Base-by-base conservation (phyloP, 1,140 invertebrate genomes). In the Drosophila ananassae region DNA sequence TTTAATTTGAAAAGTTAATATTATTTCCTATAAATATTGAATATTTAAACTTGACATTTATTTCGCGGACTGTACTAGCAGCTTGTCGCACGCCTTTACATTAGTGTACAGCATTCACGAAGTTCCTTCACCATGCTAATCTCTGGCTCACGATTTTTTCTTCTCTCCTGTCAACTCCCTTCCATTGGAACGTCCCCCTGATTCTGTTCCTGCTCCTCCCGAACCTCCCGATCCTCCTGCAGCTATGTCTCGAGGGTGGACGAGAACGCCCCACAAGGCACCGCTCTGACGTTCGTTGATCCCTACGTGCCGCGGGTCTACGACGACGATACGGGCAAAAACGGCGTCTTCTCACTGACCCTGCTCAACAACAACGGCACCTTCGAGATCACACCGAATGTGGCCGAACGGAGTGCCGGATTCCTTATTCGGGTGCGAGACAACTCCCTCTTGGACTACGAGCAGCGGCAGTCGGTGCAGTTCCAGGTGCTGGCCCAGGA, bases 361-460 rank as follows among this genome's bases (percentile, higher is more conserved):
- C 89, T 98, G 57, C 93, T 95, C 13, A 96, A 96, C 60, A 96
- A 97, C 89, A 96, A 97, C 91, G 96, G 96, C 13, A 97, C 96
- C 2, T 98, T 98, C 91, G 96, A 97, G 90, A 95, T 98, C 53
- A 94, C 94, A n/a, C 97, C 97, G 0, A 94, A 94, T n/a, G 96
- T 97, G n/a, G 96, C 96, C 0, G 95, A 97, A 90, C 94, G 96
- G 51, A 94, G 95, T 66, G 94, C 96, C 3, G 95, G 95, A 64
- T 97, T 98, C 79, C 93, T 96, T 10, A 95, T 99, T 41, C 94
- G 95, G 79, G 96, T 98, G 3, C 94, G 97, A 72, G 96, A 98
- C 91, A 96, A 96, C 56, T 93, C 93, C 1, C 91, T 96, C 41
- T 93, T 98, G 52, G 97, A 98, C 92, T 98, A 95, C 80, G 98